phyloP scores from a whole-genome alignment of 2,888 invertebrate species.

The Thecocarcelia acutangulata region DNA sequence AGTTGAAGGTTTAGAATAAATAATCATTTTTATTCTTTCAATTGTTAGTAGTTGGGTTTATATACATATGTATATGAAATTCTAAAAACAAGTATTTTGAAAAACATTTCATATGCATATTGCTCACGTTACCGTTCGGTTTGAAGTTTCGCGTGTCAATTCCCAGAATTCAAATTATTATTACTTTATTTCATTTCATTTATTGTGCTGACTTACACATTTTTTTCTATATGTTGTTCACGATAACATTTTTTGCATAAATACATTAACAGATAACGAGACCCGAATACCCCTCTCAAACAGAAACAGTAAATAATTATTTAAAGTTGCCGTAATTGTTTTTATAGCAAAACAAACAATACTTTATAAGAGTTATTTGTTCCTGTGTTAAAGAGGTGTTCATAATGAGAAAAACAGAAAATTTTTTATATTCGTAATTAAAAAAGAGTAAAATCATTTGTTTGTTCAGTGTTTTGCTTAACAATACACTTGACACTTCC shows the following conservation, averaged over 20 bases:
- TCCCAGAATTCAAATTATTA: slow-evolving; percentile 8
- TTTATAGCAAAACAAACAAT: too few species aligned
- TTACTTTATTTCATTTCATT: neutral
- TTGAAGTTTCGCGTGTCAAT: slow-evolving; percentile 6
- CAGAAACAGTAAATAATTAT: neutral
- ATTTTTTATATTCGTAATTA: too few species aligned
- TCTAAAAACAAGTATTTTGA: neutral
- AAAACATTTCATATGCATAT: neutral
- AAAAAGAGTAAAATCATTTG: too few species aligned
- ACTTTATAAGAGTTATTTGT: too few species aligned
- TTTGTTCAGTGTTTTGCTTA: too few species aligned
- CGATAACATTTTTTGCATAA: slow-evolving; percentile 8
- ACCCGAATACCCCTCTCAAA: neutral
- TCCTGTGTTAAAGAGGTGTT: too few species aligned
- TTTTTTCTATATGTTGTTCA: neutral
- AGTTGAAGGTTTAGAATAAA: too few species aligned
- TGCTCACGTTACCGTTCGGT: slow-evolving; percentile 13
- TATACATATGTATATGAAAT: too few species aligned
- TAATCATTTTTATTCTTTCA: too few species aligned
- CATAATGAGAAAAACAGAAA: too few species aligned
- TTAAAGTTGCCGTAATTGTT: neutral
- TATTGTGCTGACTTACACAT: slow-evolving; percentile 19
- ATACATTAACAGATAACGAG: slow-evolving; percentile 11
- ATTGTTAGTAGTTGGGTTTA: too few species aligned
- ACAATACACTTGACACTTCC: too few species aligned